Evolutionary conservation across 2,797 vertebrate genomes (phyloP).

Genomic region (Rousettus madagascariensis): DNA sequence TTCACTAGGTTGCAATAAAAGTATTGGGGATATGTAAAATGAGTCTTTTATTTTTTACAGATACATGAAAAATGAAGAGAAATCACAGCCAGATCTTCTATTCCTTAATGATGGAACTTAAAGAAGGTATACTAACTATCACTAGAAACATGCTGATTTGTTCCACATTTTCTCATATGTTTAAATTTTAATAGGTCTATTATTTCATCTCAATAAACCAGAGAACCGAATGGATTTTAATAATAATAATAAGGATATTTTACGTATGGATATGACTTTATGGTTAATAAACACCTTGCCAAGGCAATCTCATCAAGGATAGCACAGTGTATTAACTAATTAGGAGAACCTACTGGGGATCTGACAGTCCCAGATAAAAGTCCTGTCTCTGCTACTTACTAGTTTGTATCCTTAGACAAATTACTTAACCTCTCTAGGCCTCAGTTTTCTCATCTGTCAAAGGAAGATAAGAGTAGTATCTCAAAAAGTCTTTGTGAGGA

Average conservation of each 20-base stretch:
- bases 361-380: neutral
- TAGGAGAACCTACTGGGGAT: neutral
- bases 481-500: neutral
- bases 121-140: neutral
- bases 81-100: neutral
- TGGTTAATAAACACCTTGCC: slow-evolving; percentile 28
- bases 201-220: slow-evolving; percentile 35
- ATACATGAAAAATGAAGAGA: slow-evolving; percentile 19
- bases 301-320: neutral
- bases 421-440: neutral
- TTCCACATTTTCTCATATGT: neutral
- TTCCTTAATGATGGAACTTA: neutral
- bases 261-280: neutral
- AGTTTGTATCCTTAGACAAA: neutral
- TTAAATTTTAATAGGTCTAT: slow-evolving; percentile 47
- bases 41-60: slow-evolving; percentile 41
- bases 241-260: slow-evolving; percentile 14
- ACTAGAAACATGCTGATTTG: slow-evolving; percentile 1
- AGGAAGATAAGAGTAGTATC: neutral
- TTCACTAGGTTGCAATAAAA: slow-evolving; percentile 25
- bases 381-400: neutral
- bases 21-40: neutral
- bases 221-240: slow-evolving; percentile 43
- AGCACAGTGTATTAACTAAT: neutral
- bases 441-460: slow-evolving; percentile 36